Conservation (phyloP, 2,113 vertebrate species). For the Typhlomys cinereus region DNA sequence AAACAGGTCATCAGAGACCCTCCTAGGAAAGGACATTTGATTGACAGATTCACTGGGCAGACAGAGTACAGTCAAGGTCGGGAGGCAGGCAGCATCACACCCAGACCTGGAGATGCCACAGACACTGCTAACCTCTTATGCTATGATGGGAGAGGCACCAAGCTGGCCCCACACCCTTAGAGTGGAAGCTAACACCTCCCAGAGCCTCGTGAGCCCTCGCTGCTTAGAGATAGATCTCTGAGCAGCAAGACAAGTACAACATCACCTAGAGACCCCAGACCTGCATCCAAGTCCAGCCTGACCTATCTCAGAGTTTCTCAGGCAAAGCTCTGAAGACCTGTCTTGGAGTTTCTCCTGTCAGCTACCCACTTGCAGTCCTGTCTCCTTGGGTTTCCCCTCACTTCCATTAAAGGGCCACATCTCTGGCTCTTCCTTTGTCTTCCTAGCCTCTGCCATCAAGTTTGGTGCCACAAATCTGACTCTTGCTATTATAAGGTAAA, state of each 20-base stretch:
- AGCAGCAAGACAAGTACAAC: not conserved
- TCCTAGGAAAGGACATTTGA: fast-evolving
- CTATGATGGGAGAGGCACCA: not conserved
- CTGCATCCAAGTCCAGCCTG: not conserved
- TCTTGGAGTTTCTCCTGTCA: not conserved
- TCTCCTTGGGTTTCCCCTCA: not conserved
- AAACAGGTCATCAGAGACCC: not conserved
- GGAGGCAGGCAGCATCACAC: fast-evolving
- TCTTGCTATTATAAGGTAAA: not conserved
- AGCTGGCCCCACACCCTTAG: fast-evolving
- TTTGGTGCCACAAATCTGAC: not conserved
- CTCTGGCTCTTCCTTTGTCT: not conserved
- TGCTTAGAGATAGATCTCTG: not conserved
- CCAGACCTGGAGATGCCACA: not conserved
- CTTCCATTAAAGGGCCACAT: fast-evolving
- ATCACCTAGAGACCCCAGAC: not conserved
- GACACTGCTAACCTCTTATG: not conserved
- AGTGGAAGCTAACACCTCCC: not conserved
- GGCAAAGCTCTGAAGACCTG: not conserved
- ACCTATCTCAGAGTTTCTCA: not conserved
- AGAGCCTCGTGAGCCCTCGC: not conserved
- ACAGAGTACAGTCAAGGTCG: fast-evolving
- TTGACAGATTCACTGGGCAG: not conserved
- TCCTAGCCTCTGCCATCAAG: not conserved
- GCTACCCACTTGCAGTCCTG: too few species aligned